These are phyloP conservation scores for Actinia equina DNA, from an alignment of 64 coral and sea anemone species.

Conservation along the genomic window DNA sequence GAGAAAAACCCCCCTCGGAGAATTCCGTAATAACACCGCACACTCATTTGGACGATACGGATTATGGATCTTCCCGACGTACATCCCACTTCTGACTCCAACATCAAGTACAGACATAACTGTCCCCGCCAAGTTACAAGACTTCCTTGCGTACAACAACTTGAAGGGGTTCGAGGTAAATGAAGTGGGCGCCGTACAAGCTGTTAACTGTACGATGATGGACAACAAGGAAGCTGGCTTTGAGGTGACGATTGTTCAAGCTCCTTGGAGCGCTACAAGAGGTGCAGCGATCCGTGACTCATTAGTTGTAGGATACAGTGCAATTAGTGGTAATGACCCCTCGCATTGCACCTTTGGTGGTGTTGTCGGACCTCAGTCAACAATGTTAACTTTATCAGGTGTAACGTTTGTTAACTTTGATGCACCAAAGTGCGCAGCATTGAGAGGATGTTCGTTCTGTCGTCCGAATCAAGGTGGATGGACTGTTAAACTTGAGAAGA, in stretches of 20 bases:
- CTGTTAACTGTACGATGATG: slow-evolving; percentile 50
- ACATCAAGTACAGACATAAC: background rate
- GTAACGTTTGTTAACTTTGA: slow-evolving; percentile 76
- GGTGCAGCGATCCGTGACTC: slow-evolving; percentile 58
- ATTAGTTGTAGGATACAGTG: slow-evolving; percentile 70
- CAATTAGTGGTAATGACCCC: slow-evolving; percentile 23
- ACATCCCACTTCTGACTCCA: slow-evolving; percentile 42
- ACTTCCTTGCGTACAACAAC: slow-evolving; percentile 69
- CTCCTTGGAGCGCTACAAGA: slow-evolving; percentile 43
- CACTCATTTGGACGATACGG: slow-evolving; percentile 86
- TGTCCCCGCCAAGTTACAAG: slow-evolving; percentile 57
- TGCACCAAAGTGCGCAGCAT: slow-evolving; percentile 29
- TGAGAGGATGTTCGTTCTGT: slow-evolving; percentile 69
- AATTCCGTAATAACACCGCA: slow-evolving; percentile 80
- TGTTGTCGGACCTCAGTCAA: slow-evolving; percentile 40
- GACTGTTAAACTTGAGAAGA: slow-evolving; percentile 50
- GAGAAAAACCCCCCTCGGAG: slow-evolving; percentile 44
- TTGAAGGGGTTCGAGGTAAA: slow-evolving; percentile 64
- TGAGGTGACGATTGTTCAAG: slow-evolving; percentile 50
- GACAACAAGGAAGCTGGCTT: slow-evolving; percentile 76
- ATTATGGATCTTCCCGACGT: slow-evolving; percentile 74
- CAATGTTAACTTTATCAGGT: slow-evolving; percentile 49
- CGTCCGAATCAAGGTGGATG: slow-evolving; percentile 43
- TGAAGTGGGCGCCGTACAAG: slow-evolving; percentile 51
- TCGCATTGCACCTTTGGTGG: slow-evolving; percentile 53